A percentile compares a stretch with the other conserved stretches of the same genome.
These are phyloP conservation scores for Basileuterus tristriatus DNA, from an alignment of 2,797 vertebrate genomes.

Conservation along the genomic window DNA sequence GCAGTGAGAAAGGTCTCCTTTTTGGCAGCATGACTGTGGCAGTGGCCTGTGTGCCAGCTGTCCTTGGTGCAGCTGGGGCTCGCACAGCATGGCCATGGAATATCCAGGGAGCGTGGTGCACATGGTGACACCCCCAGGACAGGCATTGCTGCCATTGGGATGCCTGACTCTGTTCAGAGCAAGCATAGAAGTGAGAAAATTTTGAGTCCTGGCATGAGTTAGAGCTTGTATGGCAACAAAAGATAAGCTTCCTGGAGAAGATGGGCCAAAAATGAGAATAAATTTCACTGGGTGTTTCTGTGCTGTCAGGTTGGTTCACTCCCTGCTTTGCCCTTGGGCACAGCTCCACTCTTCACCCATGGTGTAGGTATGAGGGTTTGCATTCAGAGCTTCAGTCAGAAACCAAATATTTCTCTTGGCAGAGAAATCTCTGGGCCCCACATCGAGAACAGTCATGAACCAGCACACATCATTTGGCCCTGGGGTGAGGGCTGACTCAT, in stretches of 20 bases:
- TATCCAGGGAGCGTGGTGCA: background rate
- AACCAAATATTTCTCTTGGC: constrained; percentile 44
- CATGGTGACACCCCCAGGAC: background rate
- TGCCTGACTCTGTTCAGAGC: background rate
- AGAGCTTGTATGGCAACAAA: background rate
- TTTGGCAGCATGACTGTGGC: background rate
- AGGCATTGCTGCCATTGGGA: background rate
- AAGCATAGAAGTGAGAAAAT: background rate
- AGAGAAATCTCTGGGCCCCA: background rate
- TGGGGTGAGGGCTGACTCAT: background rate
- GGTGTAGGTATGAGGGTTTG: constrained; percentile 21
- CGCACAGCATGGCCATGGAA: fast-evolving
- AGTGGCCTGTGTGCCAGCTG: background rate
- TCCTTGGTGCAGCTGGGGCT: background rate
- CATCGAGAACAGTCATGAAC: background rate
- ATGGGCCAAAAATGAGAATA: constrained; percentile 35
- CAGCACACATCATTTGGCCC: background rate
- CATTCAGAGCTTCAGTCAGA: constrained; percentile 3
- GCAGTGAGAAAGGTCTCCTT: background rate
- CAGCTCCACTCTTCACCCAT: background rate
- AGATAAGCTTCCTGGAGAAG: background rate
- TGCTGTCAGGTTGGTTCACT: constrained; percentile 42
- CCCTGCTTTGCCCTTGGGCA: constrained; percentile 30
- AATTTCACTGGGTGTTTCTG: constrained; percentile 19
- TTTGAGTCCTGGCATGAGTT: background rate